Evolutionary conservation across 2,797 vertebrate genomes (phyloP).

Genomic region (Brotula barbata): DNA sequence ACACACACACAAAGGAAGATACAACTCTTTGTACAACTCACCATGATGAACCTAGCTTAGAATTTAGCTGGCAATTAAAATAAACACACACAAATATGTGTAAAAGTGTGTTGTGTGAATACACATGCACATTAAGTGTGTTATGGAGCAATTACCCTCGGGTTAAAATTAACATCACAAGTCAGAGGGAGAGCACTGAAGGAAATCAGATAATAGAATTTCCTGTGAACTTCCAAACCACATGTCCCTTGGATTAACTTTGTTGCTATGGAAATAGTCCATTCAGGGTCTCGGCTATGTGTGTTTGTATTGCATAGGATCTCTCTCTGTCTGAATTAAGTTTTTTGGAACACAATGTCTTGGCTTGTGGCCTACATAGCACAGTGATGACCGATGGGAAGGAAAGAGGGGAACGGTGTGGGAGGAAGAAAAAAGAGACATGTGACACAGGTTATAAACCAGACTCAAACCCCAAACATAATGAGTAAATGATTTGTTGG

Average conservation of each 20-base stretch:
- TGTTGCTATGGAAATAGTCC: slow-evolving; percentile 60
- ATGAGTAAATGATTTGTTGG: background rate
- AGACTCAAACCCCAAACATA: slow-evolving; percentile 10
- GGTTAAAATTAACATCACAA: slow-evolving; percentile 46
- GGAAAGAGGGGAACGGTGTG: slow-evolving; percentile 12
- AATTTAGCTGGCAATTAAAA: too few species aligned
- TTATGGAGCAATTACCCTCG: slow-evolving; percentile 31
- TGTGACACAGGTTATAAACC: slow-evolving; percentile 30
- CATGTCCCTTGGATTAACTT: slow-evolving; percentile 36
- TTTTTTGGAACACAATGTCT: slow-evolving; percentile 36
- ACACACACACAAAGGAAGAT: background rate
- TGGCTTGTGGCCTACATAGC: slow-evolving; percentile 32
- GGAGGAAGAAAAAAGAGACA: slow-evolving; percentile 28
- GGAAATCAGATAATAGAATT: slow-evolving; percentile 61
- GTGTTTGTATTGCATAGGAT: slow-evolving; percentile 16
- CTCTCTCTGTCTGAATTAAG: slow-evolving; percentile 22
- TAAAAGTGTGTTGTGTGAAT: too few species aligned
- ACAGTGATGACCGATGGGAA: slow-evolving; percentile 22
- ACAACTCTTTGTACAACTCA: background rate
- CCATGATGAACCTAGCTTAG: too few species aligned
- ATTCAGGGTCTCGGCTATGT: slow-evolving; percentile 11
- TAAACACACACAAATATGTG: slow-evolving; percentile 12
- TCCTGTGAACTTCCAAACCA: slow-evolving; percentile 52
- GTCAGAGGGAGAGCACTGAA: slow-evolving; percentile 31
- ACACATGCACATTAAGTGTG: slow-evolving; percentile 9